Evolutionary conservation across 2,113 vertebrate genomes (phyloP).

Genomic region (Neomonachus schauinslandi): DNA sequence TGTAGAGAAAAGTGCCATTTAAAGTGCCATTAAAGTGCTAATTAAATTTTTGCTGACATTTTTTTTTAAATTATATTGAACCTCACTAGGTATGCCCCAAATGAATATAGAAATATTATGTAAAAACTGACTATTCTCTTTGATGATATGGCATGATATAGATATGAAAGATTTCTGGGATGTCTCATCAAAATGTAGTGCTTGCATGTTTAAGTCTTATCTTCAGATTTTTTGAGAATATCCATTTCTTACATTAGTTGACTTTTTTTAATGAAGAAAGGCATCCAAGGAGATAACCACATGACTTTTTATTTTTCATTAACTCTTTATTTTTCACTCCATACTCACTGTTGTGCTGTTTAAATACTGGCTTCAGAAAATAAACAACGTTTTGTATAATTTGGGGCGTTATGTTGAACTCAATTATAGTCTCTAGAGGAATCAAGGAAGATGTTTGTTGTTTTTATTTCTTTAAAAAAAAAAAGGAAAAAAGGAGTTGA

Average conservation of each 20-base stretch:
- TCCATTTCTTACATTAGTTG: not conserved
- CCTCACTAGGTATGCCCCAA: not conserved
- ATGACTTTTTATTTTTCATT: not conserved
- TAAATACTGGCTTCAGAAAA: constrained; percentile 69
- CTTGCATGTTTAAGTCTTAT: not conserved
- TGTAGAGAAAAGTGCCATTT: not conserved
- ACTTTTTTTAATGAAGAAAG: constrained; percentile 12
- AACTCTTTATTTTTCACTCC: constrained; percentile 29
- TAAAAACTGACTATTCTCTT: not conserved
- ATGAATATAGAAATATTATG: not conserved
- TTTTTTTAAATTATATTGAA: constrained; percentile 24
- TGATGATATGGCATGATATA: not conserved
- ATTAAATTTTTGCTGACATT: constrained; percentile 30
- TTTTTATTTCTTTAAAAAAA: constrained; percentile 57
- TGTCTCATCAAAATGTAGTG: not conserved
- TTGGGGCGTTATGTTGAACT: not conserved
- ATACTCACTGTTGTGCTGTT: not conserved
- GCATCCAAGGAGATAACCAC: not conserved
- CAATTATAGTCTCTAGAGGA: constrained; percentile 67
- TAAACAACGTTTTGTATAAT: constrained; percentile 18
- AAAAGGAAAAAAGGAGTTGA: constrained; percentile 22
- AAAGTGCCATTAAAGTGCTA: too few relatives aligned
- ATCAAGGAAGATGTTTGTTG: constrained; percentile 47
- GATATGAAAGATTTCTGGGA: not conserved
- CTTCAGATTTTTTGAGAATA: constrained; percentile 25